phyloP scores from a whole-genome alignment of 2,113 vertebrate genomes.

The Dipodomys stephensi region DNA sequence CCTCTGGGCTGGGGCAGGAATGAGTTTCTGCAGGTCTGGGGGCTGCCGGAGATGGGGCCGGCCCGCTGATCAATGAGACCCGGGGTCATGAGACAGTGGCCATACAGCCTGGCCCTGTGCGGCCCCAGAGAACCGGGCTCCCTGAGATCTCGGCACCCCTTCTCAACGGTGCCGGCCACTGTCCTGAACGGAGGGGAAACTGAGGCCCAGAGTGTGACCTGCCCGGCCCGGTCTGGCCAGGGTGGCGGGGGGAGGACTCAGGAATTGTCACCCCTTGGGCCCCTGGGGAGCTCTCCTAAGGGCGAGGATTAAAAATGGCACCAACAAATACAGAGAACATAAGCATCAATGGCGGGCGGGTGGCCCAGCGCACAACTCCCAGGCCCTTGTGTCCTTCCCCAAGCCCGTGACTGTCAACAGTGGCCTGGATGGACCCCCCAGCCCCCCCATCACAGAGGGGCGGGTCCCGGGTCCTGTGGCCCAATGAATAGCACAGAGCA shows the following conservation, averaged over 20 bases:
- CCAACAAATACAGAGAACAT: slow-evolving; percentile 64
- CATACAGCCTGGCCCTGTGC: neutral
- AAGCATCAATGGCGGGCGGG: slow-evolving; percentile 23
- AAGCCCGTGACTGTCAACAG: too few species aligned
- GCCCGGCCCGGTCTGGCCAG: too few species aligned
- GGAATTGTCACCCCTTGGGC: neutral
- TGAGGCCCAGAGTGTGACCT: neutral
- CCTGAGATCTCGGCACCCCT: neutral
- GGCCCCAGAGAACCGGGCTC: neutral
- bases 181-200: neutral
- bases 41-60: too few species aligned
- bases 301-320: slow-evolving; percentile 66
- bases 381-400: neutral
- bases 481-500: too few species aligned
- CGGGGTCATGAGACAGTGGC: too few species aligned
- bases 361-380: neutral
- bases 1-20: too few species aligned
- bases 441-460: neutral
- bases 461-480: too few species aligned
- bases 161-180: neutral
- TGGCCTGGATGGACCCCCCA: too few species aligned
- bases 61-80: neutral
- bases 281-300: slow-evolving; percentile 50
- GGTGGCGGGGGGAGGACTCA: too few species aligned
- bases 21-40: neutral